Evolutionary conservation across 2,888 invertebrate species (phyloP), one percentile per base, ranked within the genome.

Genomic region (Trileptium ribeirensis): DNA sequence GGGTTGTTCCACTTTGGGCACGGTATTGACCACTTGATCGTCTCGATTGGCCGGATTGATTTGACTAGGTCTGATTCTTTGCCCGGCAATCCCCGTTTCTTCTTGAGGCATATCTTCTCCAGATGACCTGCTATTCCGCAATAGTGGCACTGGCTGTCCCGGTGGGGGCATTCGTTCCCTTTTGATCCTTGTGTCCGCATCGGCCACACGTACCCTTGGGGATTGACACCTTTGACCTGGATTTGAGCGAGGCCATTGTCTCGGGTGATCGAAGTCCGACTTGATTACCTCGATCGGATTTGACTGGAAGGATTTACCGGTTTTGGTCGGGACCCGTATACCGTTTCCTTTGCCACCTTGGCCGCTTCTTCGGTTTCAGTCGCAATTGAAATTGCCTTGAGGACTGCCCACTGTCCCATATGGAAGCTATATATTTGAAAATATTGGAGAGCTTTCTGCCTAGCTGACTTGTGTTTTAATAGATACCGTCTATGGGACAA

Each of bases 1-100:
- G 3, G 37, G 81, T 29, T 81, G 1, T 81, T 81, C 81, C 81
- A 81, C 1, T 24, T 81, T 81, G 1, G 81, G 81, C 34, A 82
- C 1, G 3, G 81, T 15, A 51, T 51, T 51, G 51, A 51, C 51
- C 51, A 24, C 24, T n/a, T n/a, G n/a, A n/a, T n/a, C n/a, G n/a
- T n/a, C n/a, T n/a, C n/a, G n/a, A n/a, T n/a, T n/a, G n/a, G n/a
- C n/a, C n/a, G n/a, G n/a, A n/a, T n/a, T n/a, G n/a, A n/a, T n/a
- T n/a, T n/a, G n/a, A n/a, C n/a, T n/a, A n/a, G n/a, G n/a, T n/a
- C n/a, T n/a, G n/a, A n/a, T n/a, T n/a, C n/a, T n/a, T n/a, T n/a
- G n/a, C n/a, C n/a, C n/a, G n/a, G n/a, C n/a, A n/a, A n/a, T n/a
- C n/a, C n/a, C n/a, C n/a, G n/a, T n/a, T n/a, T n/a, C n/a, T n/a